A percentile compares a stretch with the other conserved stretches of the same genome.
phyloP scores from a whole-genome alignment of 2,113 vertebrate genomes.

The Seriola rivoliana region DNA sequence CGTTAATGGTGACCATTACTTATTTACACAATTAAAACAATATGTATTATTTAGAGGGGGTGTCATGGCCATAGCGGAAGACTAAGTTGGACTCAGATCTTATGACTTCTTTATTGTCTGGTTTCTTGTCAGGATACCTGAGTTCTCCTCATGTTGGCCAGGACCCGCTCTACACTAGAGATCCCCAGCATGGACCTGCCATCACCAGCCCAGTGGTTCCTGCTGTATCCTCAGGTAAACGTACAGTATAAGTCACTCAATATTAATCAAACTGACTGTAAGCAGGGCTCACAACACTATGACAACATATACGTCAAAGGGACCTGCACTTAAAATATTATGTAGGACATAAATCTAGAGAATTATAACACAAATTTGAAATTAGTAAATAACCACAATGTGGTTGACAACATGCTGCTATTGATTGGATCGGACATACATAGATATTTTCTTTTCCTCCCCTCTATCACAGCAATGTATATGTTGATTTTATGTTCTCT shows the following conservation, averaged over 20 bases:
- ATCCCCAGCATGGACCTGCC: slow-evolving; percentile 74
- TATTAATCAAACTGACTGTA: background rate
- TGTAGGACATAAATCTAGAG: background rate
- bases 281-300: background rate
- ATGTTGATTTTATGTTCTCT: background rate
- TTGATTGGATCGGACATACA: too few species aligned
- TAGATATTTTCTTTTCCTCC: background rate
- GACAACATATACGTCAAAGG: background rate
- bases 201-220: slow-evolving; percentile 77
- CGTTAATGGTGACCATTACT: too few species aligned
- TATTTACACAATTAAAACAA: background rate
- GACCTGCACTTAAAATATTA: background rate
- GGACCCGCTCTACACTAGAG: slow-evolving; percentile 72
- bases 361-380: background rate
- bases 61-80: background rate
- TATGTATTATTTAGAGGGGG: background rate
- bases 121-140: slow-evolving; percentile 77
- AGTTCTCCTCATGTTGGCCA: slow-evolving; percentile 82
- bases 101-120: background rate
- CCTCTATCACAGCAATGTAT: background rate
- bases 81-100: background rate
- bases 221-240: slow-evolving; percentile 76
- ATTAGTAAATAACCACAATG: background rate
- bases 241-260: too few species aligned
- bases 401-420: too few species aligned